phyloP scores from a whole-genome alignment of 2,797 vertebrate species.

The Poecilia picta region DNA sequence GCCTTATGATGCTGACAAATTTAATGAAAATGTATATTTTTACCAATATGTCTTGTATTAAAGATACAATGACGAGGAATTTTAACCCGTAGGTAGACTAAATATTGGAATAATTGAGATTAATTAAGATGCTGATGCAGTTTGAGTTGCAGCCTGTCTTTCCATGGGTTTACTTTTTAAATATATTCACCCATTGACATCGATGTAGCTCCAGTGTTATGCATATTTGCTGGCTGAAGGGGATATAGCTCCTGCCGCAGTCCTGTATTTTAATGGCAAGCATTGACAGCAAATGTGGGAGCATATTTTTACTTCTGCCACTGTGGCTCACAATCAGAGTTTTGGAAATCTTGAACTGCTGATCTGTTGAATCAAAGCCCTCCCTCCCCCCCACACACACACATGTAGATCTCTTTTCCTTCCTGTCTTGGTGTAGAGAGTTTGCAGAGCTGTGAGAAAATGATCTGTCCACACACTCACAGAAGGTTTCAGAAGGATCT shows the following conservation, averaged over 20 bases:
- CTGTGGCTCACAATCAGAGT: constrained; percentile 44
- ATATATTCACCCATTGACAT: constrained; percentile 11
- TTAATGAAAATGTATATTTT: not conserved
- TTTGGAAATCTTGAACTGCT: constrained; percentile 37
- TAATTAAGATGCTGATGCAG: not conserved
- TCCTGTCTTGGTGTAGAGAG: constrained; percentile 26
- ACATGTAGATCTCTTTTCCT: constrained; percentile 6
- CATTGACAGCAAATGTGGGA: constrained; percentile 22
- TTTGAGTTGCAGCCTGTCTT: constrained; percentile 7
- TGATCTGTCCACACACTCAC: constrained; percentile 17
- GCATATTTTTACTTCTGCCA: constrained; percentile 43
- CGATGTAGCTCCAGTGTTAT: constrained; percentile 14
- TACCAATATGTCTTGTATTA: no score
- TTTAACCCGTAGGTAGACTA: not conserved
- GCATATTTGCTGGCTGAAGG: constrained; percentile 17
- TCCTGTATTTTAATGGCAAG: constrained; percentile 14
- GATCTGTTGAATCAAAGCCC: constrained; percentile 26
- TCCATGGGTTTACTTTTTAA: not conserved
- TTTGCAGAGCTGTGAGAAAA: constrained; percentile 27
- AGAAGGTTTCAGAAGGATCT: constrained; percentile 17
- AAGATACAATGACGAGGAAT: not conserved
- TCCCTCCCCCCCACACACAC: constrained; percentile 22
- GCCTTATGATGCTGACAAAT: not conserved
- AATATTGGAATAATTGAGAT: not conserved
- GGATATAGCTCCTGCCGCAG: constrained; percentile 2